These are phyloP conservation scores for Clamator glandarius DNA, from an alignment of 2,797 vertebrate genomes.

Conservation along the genomic window DNA sequence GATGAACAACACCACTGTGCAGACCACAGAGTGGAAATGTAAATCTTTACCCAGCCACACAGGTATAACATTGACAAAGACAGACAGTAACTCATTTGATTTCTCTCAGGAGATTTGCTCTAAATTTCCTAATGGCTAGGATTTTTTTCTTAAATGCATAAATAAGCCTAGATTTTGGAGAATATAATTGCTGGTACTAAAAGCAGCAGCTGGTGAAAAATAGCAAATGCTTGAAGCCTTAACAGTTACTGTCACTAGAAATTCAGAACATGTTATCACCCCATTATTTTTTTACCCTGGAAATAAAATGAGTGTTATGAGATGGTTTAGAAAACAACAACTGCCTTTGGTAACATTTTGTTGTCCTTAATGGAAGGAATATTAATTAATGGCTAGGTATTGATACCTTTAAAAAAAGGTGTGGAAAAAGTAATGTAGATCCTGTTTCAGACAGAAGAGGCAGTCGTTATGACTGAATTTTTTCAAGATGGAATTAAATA, in stretches of 20 bases:
- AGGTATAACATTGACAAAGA: background rate
- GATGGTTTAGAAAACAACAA: conserved; percentile 6
- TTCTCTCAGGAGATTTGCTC: background rate
- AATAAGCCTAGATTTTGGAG: background rate
- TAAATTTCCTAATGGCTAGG: background rate
- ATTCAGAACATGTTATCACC: conserved; percentile 33
- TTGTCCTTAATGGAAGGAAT: background rate
- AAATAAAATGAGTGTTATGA: conserved; percentile 26
- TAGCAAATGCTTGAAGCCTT: background rate
- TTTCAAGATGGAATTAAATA: background rate
- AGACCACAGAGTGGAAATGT: background rate
- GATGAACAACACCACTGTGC: accelerated
- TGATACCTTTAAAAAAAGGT: background rate
- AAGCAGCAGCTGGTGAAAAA: conserved; percentile 27
- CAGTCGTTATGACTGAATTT: background rate
- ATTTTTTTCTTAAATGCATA: background rate
- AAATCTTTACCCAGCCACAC: background rate
- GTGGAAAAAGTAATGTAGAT: background rate
- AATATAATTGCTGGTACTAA: conserved; percentile 24
- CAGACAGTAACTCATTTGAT: background rate
- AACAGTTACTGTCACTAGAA: conserved; percentile 2
- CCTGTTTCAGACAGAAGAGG: accelerated
- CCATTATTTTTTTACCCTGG: background rate
- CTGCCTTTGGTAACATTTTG: background rate
- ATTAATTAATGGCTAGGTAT: background rate